Evolutionary conservation across 2,888 invertebrate genomes (phyloP).

Genomic region (Diogma glabrata): DNA sequence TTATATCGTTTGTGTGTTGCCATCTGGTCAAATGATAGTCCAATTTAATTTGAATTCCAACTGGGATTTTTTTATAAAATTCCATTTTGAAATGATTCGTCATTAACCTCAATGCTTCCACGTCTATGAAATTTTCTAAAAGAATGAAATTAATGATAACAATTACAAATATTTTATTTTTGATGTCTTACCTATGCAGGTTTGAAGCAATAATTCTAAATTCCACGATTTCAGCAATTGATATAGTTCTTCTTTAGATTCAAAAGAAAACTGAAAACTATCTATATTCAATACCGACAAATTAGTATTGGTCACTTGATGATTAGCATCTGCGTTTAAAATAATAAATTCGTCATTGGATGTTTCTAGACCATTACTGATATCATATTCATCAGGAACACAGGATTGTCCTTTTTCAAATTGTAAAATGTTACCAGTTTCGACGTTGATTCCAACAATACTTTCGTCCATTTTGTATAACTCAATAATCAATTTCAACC

Average conservation of each 20-base stretch:
- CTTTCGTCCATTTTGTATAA: not conserved
- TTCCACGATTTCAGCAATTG: not conserved
- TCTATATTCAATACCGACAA: not conserved
- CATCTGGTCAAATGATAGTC: too few species aligned
- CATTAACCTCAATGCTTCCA: too few species aligned
- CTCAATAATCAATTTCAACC: not conserved
- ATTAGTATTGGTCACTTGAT: not conserved
- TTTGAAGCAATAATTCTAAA: not conserved
- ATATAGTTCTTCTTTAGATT: not conserved
- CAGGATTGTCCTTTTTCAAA: not conserved
- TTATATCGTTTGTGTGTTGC: too few species aligned
- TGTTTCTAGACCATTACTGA: too few species aligned
- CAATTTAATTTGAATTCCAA: too few species aligned
- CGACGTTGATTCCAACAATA: not conserved
- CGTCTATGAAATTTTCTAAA: too few species aligned
- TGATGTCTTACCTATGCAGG: not conserved
- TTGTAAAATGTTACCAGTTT: not conserved
- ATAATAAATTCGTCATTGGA: too few species aligned
- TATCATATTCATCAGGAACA: too few species aligned
- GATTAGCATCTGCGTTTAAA: conserved; percentile 1
- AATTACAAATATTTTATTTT: too few species aligned
- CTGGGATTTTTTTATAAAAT: too few species aligned
- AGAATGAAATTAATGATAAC: too few species aligned
- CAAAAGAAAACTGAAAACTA: not conserved
- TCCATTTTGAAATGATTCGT: too few species aligned